Evolutionary conservation across 2,888 invertebrate species (phyloP).

Genomic region (Drosophila bunnanda): DNA sequence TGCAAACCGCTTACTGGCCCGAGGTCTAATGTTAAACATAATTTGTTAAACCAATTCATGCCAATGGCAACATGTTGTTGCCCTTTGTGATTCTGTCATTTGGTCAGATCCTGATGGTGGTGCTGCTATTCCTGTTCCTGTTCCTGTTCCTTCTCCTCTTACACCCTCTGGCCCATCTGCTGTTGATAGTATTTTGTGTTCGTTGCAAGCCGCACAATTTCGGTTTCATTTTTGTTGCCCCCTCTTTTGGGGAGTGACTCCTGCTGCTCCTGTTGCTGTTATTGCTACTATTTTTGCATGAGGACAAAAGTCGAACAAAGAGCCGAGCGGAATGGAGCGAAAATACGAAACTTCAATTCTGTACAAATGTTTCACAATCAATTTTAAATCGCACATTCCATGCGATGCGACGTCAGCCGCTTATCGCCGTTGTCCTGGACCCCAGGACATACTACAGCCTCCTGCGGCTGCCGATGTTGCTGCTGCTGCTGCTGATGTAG

Average conservation of each 20-base stretch:
- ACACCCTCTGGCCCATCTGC: not conserved
- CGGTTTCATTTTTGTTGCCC: conserved; percentile 47
- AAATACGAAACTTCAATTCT: conserved; percentile 60
- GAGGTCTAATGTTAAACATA: conserved; percentile 37
- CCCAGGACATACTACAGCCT: conserved; percentile 17
- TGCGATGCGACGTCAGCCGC: conserved; percentile 46
- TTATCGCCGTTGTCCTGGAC: conserved; percentile 36
- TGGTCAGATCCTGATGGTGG: not conserved
- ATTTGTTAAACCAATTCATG: conserved; percentile 59
- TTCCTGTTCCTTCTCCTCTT: conserved; percentile 7
- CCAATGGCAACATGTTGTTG: conserved; percentile 58
- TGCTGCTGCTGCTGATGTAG: conserved; percentile 37
- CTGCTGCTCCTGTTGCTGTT: not conserved
- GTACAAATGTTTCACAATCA: conserved; percentile 77
- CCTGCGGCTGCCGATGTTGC: conserved; percentile 9
- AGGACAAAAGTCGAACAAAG: conserved; percentile 47
- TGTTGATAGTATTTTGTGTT: conserved; percentile 32
- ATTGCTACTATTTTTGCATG: conserved; percentile 36
- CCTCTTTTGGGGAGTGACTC: no score
- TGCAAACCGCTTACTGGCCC: not conserved
- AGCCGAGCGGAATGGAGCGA: conserved; percentile 29
- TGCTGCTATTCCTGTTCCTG: conserved; percentile 1
- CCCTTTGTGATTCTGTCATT: conserved; percentile 38
- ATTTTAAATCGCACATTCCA: conserved; percentile 70
- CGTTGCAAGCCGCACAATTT: conserved; percentile 62